Percentiles rank a stretch among this genome's conserved stretches.
phyloP scores from a whole-genome alignment of 2,888 invertebrate genomes.

The Lottia gigantea region DNA sequence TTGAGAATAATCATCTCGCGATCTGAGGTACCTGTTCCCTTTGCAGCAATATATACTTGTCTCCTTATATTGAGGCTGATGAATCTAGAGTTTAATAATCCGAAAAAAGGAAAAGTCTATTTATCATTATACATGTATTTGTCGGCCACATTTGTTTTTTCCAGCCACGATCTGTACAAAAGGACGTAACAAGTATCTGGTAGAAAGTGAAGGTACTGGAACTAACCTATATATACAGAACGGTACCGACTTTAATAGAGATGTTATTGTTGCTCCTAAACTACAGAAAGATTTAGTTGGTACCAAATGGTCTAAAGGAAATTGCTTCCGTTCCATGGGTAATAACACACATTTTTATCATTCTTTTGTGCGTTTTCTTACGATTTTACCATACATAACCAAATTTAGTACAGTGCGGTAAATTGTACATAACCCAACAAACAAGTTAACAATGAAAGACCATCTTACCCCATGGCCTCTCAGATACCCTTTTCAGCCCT shows the following conservation, averaged over 20 bases:
- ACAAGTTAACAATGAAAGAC: no score
- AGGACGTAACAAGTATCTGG: slow-evolving; percentile 36
- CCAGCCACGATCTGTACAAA: slow-evolving; percentile 55
- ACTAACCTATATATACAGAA: slow-evolving; percentile 61
- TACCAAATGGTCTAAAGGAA: slow-evolving; percentile 59
- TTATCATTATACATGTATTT: no score
- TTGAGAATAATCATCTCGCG: neutral
- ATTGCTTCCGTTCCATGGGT: slow-evolving; percentile 66
- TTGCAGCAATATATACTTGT: no score
- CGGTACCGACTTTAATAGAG: slow-evolving; percentile 48
- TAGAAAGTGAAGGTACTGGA: slow-evolving; percentile 51
- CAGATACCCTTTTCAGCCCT: no score
- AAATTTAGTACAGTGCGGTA: no score
- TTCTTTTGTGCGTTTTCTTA: neutral
- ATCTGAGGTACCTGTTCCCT: neutral
- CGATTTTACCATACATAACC: no score
- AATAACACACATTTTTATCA: slow-evolving; percentile 11
- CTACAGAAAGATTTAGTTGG: slow-evolving; percentile 39
- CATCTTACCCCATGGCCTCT: no score
- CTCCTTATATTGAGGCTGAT: no score
- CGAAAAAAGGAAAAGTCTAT: no score
- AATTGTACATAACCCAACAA: no score
- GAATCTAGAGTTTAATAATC: no score
- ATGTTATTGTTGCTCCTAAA: slow-evolving; percentile 42
- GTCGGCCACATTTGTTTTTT: slow-evolving; percentile 28